phyloP scores from a whole-genome alignment of 1,140 invertebrate species.

The Vollenhovia emeryi region DNA sequence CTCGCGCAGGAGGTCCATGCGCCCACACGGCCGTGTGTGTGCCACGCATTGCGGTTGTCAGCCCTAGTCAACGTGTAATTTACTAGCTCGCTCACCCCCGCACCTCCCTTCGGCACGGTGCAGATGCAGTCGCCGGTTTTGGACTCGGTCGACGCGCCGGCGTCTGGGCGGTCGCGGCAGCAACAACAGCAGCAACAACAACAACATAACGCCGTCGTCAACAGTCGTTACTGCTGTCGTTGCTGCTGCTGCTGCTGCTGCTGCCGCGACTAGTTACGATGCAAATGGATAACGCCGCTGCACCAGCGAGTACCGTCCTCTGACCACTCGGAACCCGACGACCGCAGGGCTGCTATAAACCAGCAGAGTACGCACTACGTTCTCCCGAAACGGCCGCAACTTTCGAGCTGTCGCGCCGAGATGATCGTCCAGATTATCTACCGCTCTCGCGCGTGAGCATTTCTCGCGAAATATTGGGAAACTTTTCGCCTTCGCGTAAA shows the following conservation, averaged over 20 bases:
- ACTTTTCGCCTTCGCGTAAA: not conserved
- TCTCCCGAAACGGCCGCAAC: slow-evolving; percentile 41
- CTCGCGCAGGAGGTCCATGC: slow-evolving; percentile 59
- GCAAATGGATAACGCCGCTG: slow-evolving; percentile 60
- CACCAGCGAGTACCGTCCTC: not conserved
- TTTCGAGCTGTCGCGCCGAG: slow-evolving; percentile 37
- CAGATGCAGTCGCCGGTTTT: slow-evolving; percentile 68
- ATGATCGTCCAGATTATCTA: slow-evolving; percentile 41
- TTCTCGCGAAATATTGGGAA: slow-evolving; percentile 49
- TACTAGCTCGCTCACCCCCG: slow-evolving; percentile 64
- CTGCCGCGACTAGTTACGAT: slow-evolving; percentile 63
- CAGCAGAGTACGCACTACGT: slow-evolving; percentile 54
- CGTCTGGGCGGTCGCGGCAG: slow-evolving; percentile 44
- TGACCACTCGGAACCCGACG: slow-evolving; percentile 56
- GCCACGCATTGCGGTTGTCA: slow-evolving; percentile 77
- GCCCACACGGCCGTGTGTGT: slow-evolving; percentile 57
- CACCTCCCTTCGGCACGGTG: slow-evolving; percentile 57
- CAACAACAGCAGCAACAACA: slow-evolving; percentile 36
- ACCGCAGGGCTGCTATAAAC: slow-evolving; percentile 68
- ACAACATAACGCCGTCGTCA: slow-evolving; percentile 39
- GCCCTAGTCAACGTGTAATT: slow-evolving; percentile 80
- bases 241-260: slow-evolving; percentile 12
- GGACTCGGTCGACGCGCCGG: slow-evolving; percentile 45
- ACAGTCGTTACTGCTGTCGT: slow-evolving; percentile 38
- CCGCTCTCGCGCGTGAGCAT: slow-evolving; percentile 1